Percentiles rank a stretch among this genome's conserved stretches.
These are phyloP conservation scores for Arvicola amphibius DNA, from an alignment of 2,797 vertebrate genomes.

Conservation along the genomic window DNA sequence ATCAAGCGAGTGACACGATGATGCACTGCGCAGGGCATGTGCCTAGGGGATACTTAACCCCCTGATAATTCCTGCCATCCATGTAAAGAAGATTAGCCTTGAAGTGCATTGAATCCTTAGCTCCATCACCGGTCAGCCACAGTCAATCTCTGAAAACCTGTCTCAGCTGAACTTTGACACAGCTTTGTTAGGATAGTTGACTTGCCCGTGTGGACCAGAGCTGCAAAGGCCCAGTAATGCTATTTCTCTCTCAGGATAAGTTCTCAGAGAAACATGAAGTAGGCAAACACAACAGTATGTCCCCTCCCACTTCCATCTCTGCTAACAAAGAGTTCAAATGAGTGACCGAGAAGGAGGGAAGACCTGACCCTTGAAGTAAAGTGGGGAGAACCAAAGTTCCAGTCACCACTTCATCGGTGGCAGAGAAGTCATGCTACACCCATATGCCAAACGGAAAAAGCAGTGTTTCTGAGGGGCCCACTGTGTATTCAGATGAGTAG, in stretches of 20 bases:
- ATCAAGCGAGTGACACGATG: background rate
- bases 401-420: conserved; percentile 40
- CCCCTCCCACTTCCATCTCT: background rate
- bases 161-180: conserved; percentile 14
- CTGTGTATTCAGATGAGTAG: conserved; percentile 30
- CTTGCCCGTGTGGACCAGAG: conserved; percentile 3
- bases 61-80: background rate
- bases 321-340: conserved; percentile 65
- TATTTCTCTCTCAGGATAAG: conserved; percentile 39
- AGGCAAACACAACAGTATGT: conserved; percentile 13
- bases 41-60: background rate
- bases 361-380: too few species aligned
- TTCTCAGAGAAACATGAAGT: conserved; percentile 60
- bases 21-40: background rate
- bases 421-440: background rate
- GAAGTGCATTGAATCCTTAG: background rate
- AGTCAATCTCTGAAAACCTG: background rate
- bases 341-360: too few species aligned
- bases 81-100: background rate
- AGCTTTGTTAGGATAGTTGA: background rate
- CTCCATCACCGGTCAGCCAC: conserved; percentile 29
- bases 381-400: conserved; percentile 37
- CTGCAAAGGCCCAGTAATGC: conserved; percentile 20
- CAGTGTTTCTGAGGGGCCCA: conserved; percentile 62
- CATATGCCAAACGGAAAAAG: conserved; percentile 30